Conservation (phyloP, 2,888 invertebrate genomes). For the Drosophila fulvimacula region DNA sequence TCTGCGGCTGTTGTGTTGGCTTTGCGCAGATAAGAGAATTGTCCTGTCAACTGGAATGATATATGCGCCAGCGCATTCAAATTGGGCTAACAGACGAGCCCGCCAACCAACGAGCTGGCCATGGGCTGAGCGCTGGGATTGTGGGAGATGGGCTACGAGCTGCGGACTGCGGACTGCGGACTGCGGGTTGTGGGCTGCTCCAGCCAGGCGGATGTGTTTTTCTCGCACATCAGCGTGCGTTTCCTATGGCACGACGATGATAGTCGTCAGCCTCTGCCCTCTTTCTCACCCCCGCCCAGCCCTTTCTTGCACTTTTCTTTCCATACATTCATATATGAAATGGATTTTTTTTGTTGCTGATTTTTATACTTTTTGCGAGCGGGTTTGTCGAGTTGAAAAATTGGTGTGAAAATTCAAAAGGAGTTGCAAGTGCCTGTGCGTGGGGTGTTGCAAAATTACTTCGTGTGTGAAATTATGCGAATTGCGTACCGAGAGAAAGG, state of each 20-base stretch:
- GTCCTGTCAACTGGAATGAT: constrained; percentile 89
- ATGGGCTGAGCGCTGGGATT: constrained; percentile 22
- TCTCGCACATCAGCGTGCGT: constrained; percentile 81
- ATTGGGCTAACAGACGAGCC: constrained; percentile 84
- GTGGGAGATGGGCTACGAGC: constrained; percentile 18
- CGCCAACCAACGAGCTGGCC: constrained; percentile 34
- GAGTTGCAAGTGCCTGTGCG: constrained; percentile 74
- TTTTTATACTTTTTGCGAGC: constrained; percentile 52
- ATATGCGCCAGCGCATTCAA: constrained; percentile 86
- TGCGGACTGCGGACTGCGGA: constrained; percentile 10
- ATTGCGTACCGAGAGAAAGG: constrained; percentile 68
- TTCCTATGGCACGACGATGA: constrained; percentile 75
- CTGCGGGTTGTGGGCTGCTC: constrained; percentile 27
- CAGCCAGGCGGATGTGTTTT: constrained; percentile 73
- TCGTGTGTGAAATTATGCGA: constrained; percentile 81
- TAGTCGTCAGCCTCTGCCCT: constrained; percentile 49
- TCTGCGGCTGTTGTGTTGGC: constrained; percentile 83
- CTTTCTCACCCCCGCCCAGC: not conserved
- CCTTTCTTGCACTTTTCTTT: constrained; percentile 19
- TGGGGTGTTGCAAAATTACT: constrained; percentile 80
- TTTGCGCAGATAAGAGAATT: constrained; percentile 88
- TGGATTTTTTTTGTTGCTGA: constrained; percentile 58
- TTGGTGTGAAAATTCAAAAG: constrained; percentile 83
- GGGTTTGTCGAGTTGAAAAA: constrained; percentile 82
- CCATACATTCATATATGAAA: constrained; percentile 43